A percentile compares a stretch with the other conserved stretches of the same genome.
Evolutionary conservation across 2,797 vertebrate genomes (phyloP).

Genomic region (Eutrigla gurnardus): DNA sequence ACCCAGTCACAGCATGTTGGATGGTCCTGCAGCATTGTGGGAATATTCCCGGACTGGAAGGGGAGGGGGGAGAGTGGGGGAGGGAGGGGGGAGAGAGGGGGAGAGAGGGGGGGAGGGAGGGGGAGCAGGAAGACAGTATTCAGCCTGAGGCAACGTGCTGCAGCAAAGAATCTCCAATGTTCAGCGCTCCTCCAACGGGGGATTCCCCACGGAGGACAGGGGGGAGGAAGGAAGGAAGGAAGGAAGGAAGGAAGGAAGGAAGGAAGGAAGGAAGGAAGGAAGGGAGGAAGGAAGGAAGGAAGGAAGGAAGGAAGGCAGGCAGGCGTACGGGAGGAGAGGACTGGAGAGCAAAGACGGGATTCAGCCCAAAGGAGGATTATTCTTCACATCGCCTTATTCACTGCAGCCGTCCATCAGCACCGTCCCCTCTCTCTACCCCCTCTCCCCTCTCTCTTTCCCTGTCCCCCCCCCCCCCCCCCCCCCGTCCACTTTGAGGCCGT

Average conservation of each 20-base stretch:
- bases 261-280: too few relatives aligned
- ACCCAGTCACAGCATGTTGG: not conserved
- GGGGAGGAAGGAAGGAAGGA: not conserved
- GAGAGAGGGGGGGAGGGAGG: not conserved
- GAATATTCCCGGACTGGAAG: not conserved
- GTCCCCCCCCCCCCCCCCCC: too few relatives aligned
- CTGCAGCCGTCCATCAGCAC: slow-evolving; percentile 36
- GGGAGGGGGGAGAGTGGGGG: not conserved
- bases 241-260: too few relatives aligned
- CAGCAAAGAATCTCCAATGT: slow-evolving; percentile 11
- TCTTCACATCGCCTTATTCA: slow-evolving; percentile 7
- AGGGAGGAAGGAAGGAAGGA: not conserved
- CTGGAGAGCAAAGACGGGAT: not conserved
- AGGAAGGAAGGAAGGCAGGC: too few relatives aligned
- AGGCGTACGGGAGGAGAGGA: too few relatives aligned
- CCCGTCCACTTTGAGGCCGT: slow-evolving; percentile 11
- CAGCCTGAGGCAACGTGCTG: slow-evolving; percentile 8
- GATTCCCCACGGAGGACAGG: not conserved
- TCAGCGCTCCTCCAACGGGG: not conserved
- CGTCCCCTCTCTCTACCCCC: not conserved
- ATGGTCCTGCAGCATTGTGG: not conserved
- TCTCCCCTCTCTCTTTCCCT: not conserved
- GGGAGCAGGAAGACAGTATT: not conserved
- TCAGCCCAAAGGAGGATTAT: slow-evolving; percentile 13
- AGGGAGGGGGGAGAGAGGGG: not conserved